phyloP scores from a whole-genome alignment of 2,113 vertebrate species.

The Formicarius rufipectus region DNA sequence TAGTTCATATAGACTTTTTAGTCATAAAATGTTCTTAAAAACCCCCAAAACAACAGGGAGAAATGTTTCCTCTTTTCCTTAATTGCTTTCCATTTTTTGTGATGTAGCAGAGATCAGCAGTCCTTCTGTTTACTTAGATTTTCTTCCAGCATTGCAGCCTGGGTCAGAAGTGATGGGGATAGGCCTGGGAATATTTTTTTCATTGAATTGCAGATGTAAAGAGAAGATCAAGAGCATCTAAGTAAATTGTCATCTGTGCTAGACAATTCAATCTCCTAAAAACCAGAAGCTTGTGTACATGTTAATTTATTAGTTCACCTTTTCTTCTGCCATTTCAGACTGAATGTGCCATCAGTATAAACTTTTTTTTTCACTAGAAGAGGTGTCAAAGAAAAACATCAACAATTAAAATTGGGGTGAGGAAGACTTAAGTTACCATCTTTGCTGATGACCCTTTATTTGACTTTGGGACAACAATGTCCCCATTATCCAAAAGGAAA shows the following conservation, averaged over 20 bases:
- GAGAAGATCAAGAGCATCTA: neutral
- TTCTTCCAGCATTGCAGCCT: neutral
- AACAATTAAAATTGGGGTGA: neutral
- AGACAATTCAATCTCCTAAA: neutral
- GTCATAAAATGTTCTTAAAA: neutral
- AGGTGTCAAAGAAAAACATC: neutral
- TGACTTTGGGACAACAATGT: neutral
- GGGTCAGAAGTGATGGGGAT: neutral
- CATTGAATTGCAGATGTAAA: neutral
- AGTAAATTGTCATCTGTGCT: neutral
- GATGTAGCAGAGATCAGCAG: neutral
- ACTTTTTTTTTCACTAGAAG: neutral
- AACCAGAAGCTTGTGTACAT: neutral
- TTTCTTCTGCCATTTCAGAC: neutral
- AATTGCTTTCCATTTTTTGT: neutral
- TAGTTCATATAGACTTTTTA: neutral
- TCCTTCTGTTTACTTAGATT: neutral
- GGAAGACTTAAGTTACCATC: neutral
- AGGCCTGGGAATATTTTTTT: neutral
- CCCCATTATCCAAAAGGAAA: neutral
- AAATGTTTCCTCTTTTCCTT: neutral
- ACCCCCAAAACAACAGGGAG: neutral
- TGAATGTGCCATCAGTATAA: neutral
- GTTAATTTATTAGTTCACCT: neutral
- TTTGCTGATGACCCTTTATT: neutral